Evolutionary conservation across 2,113 vertebrate genomes (phyloP), one percentile per base, ranked within the genome.

Genomic region (Burhinus bistriatus): DNA sequence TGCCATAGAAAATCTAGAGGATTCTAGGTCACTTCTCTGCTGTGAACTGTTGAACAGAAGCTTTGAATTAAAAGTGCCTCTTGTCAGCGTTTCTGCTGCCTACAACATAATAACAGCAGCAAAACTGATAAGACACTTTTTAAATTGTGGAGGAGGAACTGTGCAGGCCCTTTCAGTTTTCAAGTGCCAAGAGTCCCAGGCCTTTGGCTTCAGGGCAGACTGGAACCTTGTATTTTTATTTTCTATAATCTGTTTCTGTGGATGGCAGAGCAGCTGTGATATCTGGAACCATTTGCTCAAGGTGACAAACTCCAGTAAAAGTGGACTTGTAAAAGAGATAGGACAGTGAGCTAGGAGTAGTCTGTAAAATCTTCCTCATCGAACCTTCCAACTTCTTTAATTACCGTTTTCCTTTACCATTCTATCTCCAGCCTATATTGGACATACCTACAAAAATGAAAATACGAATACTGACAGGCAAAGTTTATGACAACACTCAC

Each of bases 11-110:
- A 90, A 93, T 82, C 57, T 57, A 61, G 58, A 93, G 42, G 40
- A 89, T 96, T 95, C 70, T 91, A 90, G 81, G 93, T 94, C 93
- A 91, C 57, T 87, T 65, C 47, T 91, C 81, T 94, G 23, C 55
- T 91, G 77, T 75, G 32, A 94, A 69, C 65, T 40, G 15, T 65
- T 80, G 66, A 95, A 79, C n/a, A 92, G 76, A 93, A 94, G 5
- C 77, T 93, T 93, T 94, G 81, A 96, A 91, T 87, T 85, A 89
- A 91, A 96, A 93, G 76, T 69, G 8, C 3, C 89, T 68, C 58
- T 70, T 10, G 40, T 68, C 89, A 93, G 44, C 52, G 62, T 76
- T 95, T 93, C 54, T 82, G 29, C 54, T 76, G 25, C 65, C 44
- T 82, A 36, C 44, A 85, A 82, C 2, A 4, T 42, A 82, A 34